Conservation (phyloP, 2,797 vertebrate genomes). For the Acanthis flammea region DNA sequence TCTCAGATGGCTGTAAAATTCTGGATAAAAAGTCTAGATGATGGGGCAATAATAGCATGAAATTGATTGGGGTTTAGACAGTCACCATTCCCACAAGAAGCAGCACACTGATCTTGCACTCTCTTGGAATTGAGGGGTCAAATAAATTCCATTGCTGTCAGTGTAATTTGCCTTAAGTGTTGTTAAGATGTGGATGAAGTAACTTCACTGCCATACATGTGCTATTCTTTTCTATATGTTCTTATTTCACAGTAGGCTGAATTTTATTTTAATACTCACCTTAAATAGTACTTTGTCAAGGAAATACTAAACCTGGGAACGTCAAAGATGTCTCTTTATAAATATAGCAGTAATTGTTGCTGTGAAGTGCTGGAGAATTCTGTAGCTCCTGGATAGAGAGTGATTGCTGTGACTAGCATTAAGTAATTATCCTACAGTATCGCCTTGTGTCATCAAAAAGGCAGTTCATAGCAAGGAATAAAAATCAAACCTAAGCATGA, state of each 20-base stretch:
- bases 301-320: not conserved
- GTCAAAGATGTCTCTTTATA: not conserved
- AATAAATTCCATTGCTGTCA: not conserved
- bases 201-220: not conserved
- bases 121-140: not conserved
- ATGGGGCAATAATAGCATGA: not conserved
- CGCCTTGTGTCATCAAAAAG: conserved; percentile 3
- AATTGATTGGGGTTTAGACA: not conserved
- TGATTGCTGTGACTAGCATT: not conserved
- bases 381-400: not conserved
- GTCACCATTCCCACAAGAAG: not conserved
- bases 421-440: not conserved
- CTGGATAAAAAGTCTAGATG: not conserved
- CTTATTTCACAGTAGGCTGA: not conserved
- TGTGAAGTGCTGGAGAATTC: not conserved
- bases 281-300: conserved; percentile 18
- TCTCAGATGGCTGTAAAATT: conserved; percentile 14
- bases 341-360: conserved; percentile 11
- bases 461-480: not conserved
- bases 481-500: conserved; percentile 4
- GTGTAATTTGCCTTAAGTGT: not conserved
- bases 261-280: not conserved
- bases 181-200: not conserved
- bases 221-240: not conserved
- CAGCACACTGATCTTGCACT: not conserved